These are phyloP conservation scores for Aythya fuligula DNA, from an alignment of 2,797 vertebrate species.

Conservation along the genomic window DNA sequence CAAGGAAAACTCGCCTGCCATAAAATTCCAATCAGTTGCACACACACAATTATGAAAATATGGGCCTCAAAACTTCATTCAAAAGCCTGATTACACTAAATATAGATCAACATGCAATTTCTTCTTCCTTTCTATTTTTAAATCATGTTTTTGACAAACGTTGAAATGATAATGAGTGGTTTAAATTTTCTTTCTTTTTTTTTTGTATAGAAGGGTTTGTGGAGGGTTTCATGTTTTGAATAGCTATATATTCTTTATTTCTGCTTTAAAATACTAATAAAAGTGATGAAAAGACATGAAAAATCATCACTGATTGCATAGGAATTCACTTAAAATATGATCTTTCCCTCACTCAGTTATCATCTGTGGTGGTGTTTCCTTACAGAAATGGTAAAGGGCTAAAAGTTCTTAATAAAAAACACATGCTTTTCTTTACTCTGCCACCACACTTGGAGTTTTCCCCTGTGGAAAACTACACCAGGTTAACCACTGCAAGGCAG, in stretches of 20 bases:
- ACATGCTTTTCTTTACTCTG: slow-evolving; percentile 73
- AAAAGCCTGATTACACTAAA: slow-evolving; percentile 69
- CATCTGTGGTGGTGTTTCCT: slow-evolving; percentile 69
- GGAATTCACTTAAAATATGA: slow-evolving; percentile 66
- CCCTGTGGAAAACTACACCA: slow-evolving; percentile 64
- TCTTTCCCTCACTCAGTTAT: slow-evolving; percentile 72
- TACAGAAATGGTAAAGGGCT: slow-evolving; percentile 74
- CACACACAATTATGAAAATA: slow-evolving; percentile 69
- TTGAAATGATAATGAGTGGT: slow-evolving; percentile 28
- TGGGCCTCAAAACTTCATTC: slow-evolving; percentile 60
- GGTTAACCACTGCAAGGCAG: slow-evolving; percentile 68
- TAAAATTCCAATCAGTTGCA: slow-evolving; percentile 73
- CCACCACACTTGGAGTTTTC: slow-evolving; percentile 67
- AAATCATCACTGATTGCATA: slow-evolving; percentile 67
- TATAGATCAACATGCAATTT: slow-evolving; percentile 60
- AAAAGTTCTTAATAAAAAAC: slow-evolving; percentile 77
- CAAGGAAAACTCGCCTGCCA: slow-evolving; percentile 53
- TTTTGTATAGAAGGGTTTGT: slow-evolving; percentile 43
- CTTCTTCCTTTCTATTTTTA: slow-evolving; percentile 63
- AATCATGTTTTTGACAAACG: slow-evolving; percentile 57
- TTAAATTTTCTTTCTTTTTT: slow-evolving; percentile 15
- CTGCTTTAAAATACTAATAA: slow-evolving; percentile 66
- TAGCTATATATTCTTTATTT: slow-evolving; percentile 50
- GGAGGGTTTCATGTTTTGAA: slow-evolving; percentile 56
- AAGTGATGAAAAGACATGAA: slow-evolving; percentile 66